Base-by-base conservation (phyloP, 2,113 vertebrate genomes). In the Cyanoliseus patagonus region DNA sequence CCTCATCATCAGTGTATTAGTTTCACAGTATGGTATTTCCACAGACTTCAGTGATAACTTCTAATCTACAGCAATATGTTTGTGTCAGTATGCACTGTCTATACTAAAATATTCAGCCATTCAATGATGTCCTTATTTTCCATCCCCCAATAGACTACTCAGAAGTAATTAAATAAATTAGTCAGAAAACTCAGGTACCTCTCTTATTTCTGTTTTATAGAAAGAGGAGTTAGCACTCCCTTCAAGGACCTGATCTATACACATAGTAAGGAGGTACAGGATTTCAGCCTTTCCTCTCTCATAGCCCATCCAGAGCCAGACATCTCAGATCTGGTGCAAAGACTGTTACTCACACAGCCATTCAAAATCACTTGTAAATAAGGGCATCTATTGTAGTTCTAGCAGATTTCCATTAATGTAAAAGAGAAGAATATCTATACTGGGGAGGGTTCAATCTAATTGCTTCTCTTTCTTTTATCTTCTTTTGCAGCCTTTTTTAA, bases 121-220 rank as follows among this genome's bases (percentile, higher is more conserved):
- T 91, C 91, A 66, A 13, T 33, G 88, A 74, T 0, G 0, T 83
- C 39, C 67, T 86, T 41, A 24, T 66, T 81, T 94, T 79, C 52
- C 72, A 9, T 82, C 93, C 41, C 78, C 87, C 67, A 66, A 1
- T 3, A 59, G 67, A 49, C 37, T 85, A 69, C 17, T 85, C 74
- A 76, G 33, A 91, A 91, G 62, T 83, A 88, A 90, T 92, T 92
- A 91, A 62, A 83, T 22, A 86, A 91, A 77, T 92, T 62, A 79
- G 61, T 75, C 37, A 67, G 67, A 81, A 91, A 86, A 39, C 33
- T 59, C 33, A 72, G 13, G 6, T 24, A 63, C 23, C 68, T 14
- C 51, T 57, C 25, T 69, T 64, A 85, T 64, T 88, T 88, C 39
- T 49, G 3, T 64, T 83, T 74, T 81, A 72, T 53, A 64, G 72